Base-by-base conservation (phyloP, 2,888 invertebrate genomes). In the Escarpia spicata region DNA sequence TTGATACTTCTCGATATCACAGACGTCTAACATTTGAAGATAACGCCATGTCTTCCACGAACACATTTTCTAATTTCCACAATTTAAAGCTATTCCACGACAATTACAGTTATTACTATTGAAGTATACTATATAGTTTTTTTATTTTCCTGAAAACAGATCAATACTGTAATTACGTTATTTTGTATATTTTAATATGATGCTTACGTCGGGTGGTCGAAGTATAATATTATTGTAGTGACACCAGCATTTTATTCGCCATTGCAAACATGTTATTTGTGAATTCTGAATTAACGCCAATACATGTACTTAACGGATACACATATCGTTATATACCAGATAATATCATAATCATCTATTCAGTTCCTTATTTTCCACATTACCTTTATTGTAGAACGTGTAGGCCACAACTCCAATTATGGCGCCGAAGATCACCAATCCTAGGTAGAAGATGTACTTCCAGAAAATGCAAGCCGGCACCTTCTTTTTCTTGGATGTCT, bases 381-480 rank as follows among this genome's bases (percentile, higher is more conserved):
- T 19, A 91, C 91, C 91, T 45, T 91, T 91, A 91, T 91, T 91
- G 58, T 91, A 91, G 91, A 52, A 91, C 58, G 58, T 58, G 91
- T 91, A 91, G 45, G 45, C 44, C 45, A 91, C 91, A 52, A 91
- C 91, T 10, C 91, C 91, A 37, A 91, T 91, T 37, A 91, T 91
- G 58, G 91, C 44, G 58, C 91, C 91, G 91, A 91, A 52, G 44
- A 91, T 91, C 15, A 91, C 91, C 15, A 91, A 58, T 43, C 44
- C 37, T 19, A 37, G n/a, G 58, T 91, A 91, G 58, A 91, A 91
- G 37, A 58, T 58, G 58, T 91, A 91, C n/a, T 91, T 91, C 91
- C 44, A 91, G n/a, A 91, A 75, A 6, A 75, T 26, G 75, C 75
- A 75, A 75, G 75, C 75, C 26, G 75, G 75, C n/a, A 75, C n/a